Evolutionary conservation across 2,888 invertebrate species (phyloP).

Genomic region (Folsomia manolachei): DNA sequence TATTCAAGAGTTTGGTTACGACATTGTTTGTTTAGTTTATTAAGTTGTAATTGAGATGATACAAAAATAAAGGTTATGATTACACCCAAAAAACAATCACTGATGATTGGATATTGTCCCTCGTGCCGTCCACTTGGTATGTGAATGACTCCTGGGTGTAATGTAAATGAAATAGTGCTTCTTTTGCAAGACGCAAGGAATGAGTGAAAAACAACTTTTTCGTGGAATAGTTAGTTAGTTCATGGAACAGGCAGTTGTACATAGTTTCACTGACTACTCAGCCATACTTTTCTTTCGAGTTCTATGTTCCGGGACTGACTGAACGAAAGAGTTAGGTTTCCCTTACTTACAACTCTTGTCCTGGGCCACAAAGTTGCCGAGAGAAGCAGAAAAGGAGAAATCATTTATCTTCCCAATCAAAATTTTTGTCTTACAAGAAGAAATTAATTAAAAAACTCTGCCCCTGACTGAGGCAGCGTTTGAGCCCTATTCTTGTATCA

Average conservation of each 20-base stretch:
- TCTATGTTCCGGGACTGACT: too few relatives aligned
- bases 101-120: too few relatives aligned
- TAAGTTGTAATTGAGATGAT: not conserved
- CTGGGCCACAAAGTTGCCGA: not conserved
- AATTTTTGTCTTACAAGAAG: slow-evolving; percentile 12
- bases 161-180: not conserved
- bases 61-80: too few relatives aligned
- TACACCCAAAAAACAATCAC: too few relatives aligned
- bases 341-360: too few relatives aligned
- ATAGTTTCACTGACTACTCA: too few relatives aligned
- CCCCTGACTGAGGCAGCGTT: not conserved
- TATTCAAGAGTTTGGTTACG: too few relatives aligned
- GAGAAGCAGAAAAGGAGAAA: not conserved
- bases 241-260: not conserved
- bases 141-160: not conserved
- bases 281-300: too few relatives aligned
- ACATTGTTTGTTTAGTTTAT: too few relatives aligned
- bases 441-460: slow-evolving; percentile 18
- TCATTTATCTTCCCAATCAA: slow-evolving; percentile 25
- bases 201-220: too few relatives aligned
- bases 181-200: too few relatives aligned
- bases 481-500: not conserved
- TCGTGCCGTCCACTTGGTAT: not conserved
- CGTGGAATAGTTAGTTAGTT: not conserved
- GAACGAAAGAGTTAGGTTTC: too few relatives aligned